These are phyloP conservation scores for Drosophila stalkeri DNA, from an alignment of 2,888 invertebrate genomes.

Conservation along the genomic window DNA sequence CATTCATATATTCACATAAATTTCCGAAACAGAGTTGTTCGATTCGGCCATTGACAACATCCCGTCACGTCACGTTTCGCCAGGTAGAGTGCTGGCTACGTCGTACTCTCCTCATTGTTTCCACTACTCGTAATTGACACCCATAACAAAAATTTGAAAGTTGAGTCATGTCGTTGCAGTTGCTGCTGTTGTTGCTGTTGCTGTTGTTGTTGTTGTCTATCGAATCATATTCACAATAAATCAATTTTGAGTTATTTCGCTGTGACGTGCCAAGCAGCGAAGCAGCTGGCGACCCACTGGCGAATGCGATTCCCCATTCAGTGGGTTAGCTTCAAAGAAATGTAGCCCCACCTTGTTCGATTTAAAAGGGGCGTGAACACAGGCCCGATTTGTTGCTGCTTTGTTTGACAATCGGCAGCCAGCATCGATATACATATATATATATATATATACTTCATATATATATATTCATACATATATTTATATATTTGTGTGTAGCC, in stretches of 20 bases:
- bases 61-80: conserved; percentile 82
- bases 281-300: conserved; percentile 23
- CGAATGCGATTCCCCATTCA: conserved; percentile 64
- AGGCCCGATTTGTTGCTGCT: conserved; percentile 20
- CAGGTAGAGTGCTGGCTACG: conserved; percentile 45
- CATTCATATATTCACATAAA: conserved; percentile 62
- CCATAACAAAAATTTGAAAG: conserved; percentile 79
- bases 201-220: conserved; percentile 59
- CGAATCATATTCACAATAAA: conserved; percentile 75
- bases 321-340: conserved; percentile 36
- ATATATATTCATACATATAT: neutral
- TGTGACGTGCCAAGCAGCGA: conserved; percentile 61
- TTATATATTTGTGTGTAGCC: conserved; percentile 4
- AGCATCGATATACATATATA: conserved; percentile 4
- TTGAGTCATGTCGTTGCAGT: conserved; percentile 69
- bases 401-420: conserved; percentile 25
- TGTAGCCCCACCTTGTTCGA: conserved; percentile 54
- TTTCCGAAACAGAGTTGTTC: conserved; percentile 80
- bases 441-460: neutral
- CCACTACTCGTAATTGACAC: conserved; percentile 75
- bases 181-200: conserved; percentile 29
- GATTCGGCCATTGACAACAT: conserved; percentile 82
- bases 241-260: conserved; percentile 78
- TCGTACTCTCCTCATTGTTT: conserved; percentile 66
- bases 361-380: conserved; percentile 35